Conservation (phyloP, 2,888 invertebrate species). For the Holacanthella duospinosa region DNA sequence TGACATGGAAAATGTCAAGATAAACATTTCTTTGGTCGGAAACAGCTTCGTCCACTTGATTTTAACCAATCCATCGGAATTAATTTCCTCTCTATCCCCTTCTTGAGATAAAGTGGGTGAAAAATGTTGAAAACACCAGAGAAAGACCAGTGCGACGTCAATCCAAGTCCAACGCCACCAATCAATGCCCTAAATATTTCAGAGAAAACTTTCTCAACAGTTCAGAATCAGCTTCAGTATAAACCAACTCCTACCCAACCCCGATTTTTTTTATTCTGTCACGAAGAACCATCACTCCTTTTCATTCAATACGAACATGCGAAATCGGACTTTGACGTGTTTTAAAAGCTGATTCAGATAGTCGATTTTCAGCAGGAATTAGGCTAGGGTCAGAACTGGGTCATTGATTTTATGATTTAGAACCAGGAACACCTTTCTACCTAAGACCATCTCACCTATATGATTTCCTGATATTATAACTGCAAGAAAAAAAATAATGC, state of each 20-base stretch:
- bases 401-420: slow-evolving; percentile 5
- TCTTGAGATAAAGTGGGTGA: too few species aligned
- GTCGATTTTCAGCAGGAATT: neutral
- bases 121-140: too few species aligned
- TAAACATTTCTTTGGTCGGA: too few species aligned
- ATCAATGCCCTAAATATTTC: slow-evolving; percentile 2
- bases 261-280: neutral
- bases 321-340: slow-evolving; percentile 2
- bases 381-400: slow-evolving; percentile 4
- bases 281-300: neutral
- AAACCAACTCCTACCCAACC: too few species aligned
- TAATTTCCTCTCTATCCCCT: too few species aligned
- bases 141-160: too few species aligned
- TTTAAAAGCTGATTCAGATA: neutral
- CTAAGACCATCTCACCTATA: neutral
- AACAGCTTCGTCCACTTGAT: too few species aligned
- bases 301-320: neutral
- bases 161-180: too few species aligned
- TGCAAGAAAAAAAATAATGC: too few species aligned
- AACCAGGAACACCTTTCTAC: neutral
- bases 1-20: too few species aligned
- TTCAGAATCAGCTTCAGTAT: too few species aligned
- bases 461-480: neutral
- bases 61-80: too few species aligned
- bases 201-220: neutral